phyloP scores from a whole-genome alignment of 2,113 vertebrate species.

The Rhinogobius similis region DNA sequence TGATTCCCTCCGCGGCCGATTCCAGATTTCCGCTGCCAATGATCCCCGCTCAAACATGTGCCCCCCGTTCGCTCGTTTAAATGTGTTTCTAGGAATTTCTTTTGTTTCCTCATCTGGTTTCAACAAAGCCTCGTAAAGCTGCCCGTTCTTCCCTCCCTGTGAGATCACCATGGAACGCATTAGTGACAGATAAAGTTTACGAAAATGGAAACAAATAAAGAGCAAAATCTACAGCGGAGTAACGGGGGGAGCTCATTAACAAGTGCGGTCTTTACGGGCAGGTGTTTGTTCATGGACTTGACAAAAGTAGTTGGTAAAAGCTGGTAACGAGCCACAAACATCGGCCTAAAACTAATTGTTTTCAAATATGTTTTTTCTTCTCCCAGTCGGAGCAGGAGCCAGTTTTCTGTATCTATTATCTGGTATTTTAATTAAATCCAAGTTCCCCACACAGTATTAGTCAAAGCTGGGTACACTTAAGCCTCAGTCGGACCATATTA shows the following conservation, averaged over 20 bases:
- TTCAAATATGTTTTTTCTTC: no score
- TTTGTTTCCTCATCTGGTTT: conserved; percentile 43
- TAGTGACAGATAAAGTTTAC: neutral
- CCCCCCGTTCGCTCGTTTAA: neutral
- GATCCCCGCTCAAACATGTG: neutral
- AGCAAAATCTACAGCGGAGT: no score
- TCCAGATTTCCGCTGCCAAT: no score
- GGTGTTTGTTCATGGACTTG: neutral
- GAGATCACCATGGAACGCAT: neutral
- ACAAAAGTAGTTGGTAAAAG: neutral
- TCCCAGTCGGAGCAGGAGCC: no score
- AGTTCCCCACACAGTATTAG: no score
- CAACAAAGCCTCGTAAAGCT: conserved; percentile 28
- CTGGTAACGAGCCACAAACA: no score
- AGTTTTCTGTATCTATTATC: neutral
- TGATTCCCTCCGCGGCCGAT: no score
- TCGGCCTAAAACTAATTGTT: no score
- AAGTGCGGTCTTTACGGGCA: neutral
- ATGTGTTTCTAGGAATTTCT: conserved; percentile 17
- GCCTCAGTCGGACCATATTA: no score
- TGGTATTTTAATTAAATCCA: no score
- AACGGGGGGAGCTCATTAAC: neutral
- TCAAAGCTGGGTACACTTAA: no score
- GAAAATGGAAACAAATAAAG: neutral
- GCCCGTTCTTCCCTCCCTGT: conserved; percentile 5